Percentiles rank a stretch among this genome's conserved stretches.
Conservation (phyloP, 2,113 vertebrate genomes). For the Sylvia atricapilla region DNA sequence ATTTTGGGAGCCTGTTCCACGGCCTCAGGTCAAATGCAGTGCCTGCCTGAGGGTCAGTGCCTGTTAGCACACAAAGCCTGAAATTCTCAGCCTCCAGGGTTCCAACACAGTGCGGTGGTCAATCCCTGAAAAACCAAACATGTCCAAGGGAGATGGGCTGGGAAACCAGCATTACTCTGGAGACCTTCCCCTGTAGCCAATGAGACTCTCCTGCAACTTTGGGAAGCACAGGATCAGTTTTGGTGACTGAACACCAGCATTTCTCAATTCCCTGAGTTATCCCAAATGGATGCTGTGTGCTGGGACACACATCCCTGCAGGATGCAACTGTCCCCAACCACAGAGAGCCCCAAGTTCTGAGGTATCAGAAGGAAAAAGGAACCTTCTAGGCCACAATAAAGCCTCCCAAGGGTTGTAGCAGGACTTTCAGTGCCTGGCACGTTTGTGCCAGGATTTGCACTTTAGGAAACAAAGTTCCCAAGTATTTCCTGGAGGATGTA, state of each 20-base stretch:
- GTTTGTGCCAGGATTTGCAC: background rate
- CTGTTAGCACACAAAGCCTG: no score
- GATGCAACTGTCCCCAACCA: background rate
- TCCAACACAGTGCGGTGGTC: background rate
- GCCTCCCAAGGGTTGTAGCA: accelerated
- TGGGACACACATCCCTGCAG: background rate
- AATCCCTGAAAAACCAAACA: background rate
- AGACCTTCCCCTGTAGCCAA: background rate
- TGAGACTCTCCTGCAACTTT: background rate
- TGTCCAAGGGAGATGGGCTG: background rate
- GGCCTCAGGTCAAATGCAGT: no score
- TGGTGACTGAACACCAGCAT: background rate
- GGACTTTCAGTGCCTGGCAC: accelerated
- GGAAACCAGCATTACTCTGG: accelerated
- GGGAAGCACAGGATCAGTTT: background rate
- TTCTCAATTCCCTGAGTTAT: background rate
- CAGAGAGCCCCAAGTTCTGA: background rate
- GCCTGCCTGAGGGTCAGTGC: no score
- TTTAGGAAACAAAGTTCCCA: background rate
- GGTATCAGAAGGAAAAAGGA: background rate
- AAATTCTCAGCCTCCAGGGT: no score
- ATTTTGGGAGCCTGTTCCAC: no score
- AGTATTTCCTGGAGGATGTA: background rate
- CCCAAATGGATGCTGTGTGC: background rate
- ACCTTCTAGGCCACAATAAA: background rate